Evolutionary conservation across 2,113 vertebrate species (phyloP), one percentile per base, ranked within the genome.

Genomic region (Lamprologus callipterus): DNA sequence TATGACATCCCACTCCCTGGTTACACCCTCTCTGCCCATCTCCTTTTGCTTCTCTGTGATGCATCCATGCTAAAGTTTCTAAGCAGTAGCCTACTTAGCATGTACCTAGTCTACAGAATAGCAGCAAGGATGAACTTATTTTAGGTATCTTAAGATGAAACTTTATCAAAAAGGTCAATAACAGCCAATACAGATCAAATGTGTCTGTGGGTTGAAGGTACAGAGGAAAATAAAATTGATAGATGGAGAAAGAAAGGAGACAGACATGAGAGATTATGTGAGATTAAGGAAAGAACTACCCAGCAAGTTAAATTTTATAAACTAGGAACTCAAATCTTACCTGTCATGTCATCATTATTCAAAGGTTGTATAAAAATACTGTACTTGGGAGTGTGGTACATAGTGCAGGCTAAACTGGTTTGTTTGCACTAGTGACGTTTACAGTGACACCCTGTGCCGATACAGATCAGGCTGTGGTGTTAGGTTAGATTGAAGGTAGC

Each of bases 401-500:
- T 35, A 37, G 31, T 37, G 60, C 6, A 65, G 60, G 17, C 6
- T 65, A 37, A 37, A 37, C 33, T 37, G 60, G 33, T 65, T 65
- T 0, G 0, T 65, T 65, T 65, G 33, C 33, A 0, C 6, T 37
- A 5, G 10, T 65, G 10, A 65, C 0, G 7, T 40, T 68, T 68
- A 21, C 63, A 68, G 11, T 14, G 63, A 68, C 19, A 21, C 1
- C 33, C 60, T 37, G 2, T 68, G 63, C 63, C 8, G 0, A 1
- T 68, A 68, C 35, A 68, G 35, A 68, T 40, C 2, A 1, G 63
- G n/a, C 63, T 68, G 35, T 23, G 11, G 7, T 68, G n/a, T 40
- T 40, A 9, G 12, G 63, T 68, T 23, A 68, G 0, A 9, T 9
- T 40, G 5, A 68, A 6, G 2, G 65, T 14, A 4, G 63, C 21